Evolutionary conservation across 2,797 vertebrate species (phyloP), one percentile per base, ranked within the genome.

Genomic region (Malacoctenus gilli): DNA sequence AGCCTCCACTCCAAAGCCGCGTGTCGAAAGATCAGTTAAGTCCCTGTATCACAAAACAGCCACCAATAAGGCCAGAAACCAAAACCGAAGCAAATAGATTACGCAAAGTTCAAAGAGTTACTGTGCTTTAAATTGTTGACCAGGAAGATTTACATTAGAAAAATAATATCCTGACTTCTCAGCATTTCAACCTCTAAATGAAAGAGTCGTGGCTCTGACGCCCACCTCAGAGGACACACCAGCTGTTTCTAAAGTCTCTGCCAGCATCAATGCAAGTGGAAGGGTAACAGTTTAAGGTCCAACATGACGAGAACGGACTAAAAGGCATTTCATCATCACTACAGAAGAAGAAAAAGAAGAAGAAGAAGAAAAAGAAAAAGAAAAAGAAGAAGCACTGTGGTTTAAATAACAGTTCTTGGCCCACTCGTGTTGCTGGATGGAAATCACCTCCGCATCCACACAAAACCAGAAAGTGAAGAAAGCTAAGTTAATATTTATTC

Each of bases 371-470:
- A 80, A 28, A 28, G 25, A 23, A 23, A 8, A 23, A 23, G 22
- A 28, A 28, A 9, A 28, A 83, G 61, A 80, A 78, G 66, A 85
- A 84, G 82, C 77, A 68, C 80, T 74, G 82, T 32, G 75, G 69
- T 79, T 85, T 84, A 78, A 82, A 82, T 76, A 83, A 85, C 62
- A 82, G 84, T 84, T 84, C 70, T 83, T 82, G 81, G 80, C 83
- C 85, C 82, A 80, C 73, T 72, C 64, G 63, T 32, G 62, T 74
- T 54, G 47, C 50, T 69, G 68, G 72, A 72, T 76, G 52, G 75
- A 84, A 85, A 80, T 66, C 66, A 62, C 53, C 71, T 68, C 68
- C 55, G 68, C 41, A 74, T 75, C 64, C 72, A 81, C 66, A 61
- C 64, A 42, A 58, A 72, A 77, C 79, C 57, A 55, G 62, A 83